Evolutionary conservation across 2,113 vertebrate genomes (phyloP).

Genomic region (Aspidoscelis tigris): DNA sequence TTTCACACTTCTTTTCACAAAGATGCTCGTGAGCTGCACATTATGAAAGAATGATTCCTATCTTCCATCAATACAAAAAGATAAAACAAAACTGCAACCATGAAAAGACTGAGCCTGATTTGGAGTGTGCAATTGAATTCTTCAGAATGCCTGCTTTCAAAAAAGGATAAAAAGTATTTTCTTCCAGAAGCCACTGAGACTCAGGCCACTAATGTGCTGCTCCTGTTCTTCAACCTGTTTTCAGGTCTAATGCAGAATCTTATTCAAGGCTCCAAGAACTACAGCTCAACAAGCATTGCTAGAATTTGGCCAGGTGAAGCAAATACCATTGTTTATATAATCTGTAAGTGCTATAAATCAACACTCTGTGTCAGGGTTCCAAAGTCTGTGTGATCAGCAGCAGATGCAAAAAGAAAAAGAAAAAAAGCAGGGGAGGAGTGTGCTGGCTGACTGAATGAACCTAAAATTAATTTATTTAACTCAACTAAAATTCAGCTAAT

Average conservation of each 20-base stretch:
- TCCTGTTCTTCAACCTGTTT: background rate
- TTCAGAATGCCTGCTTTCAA: background rate
- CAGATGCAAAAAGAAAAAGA: constrained; percentile 19
- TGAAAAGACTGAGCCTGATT: background rate
- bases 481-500: constrained; percentile 8
- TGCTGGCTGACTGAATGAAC: constrained; percentile 28
- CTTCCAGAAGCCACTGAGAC: background rate
- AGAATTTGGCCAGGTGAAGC: constrained; percentile 10
- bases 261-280: constrained; percentile 16
- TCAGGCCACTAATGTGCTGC: background rate
- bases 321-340: background rate
- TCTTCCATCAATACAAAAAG: background rate
- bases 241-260: constrained; percentile 35
- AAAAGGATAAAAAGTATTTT: background rate
- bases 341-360: constrained; percentile 9
- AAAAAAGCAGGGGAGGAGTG: background rate
- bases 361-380: constrained; percentile 13
- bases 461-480: constrained; percentile 28
- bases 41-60: background rate
- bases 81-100: background rate
- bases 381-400: constrained; percentile 9
- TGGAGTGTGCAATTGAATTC: constrained; percentile 13
- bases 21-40: background rate
- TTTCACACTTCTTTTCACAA: background rate
- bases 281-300: background rate